Evolutionary conservation across 2,888 invertebrate species (phyloP).

Genomic region (Meiosimyza platycephala): DNA sequence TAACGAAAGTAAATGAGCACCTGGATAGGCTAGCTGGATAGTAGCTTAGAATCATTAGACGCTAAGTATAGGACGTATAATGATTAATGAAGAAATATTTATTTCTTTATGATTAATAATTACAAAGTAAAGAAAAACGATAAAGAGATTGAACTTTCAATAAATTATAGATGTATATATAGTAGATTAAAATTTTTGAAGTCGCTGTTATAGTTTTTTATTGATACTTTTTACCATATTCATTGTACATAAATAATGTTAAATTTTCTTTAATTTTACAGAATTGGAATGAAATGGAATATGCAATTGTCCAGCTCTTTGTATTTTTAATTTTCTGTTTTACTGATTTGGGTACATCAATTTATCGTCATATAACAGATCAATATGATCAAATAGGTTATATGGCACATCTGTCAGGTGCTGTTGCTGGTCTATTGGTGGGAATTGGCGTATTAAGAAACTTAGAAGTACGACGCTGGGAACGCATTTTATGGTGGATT

Average conservation of each 20-base stretch:
- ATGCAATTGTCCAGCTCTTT: slow-evolving; percentile 84
- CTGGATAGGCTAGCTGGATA: too few species aligned
- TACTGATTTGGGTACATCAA: slow-evolving; percentile 89
- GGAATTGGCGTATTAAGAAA: slow-evolving; percentile 88
- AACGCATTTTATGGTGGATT: slow-evolving; percentile 84
- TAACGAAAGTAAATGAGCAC: too few species aligned
- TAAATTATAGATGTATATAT: too few species aligned
- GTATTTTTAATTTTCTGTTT: slow-evolving; percentile 84
- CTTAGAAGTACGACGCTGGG: slow-evolving; percentile 83
- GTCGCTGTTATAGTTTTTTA: background rate
- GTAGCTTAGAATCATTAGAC: too few species aligned
- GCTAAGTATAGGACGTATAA: too few species aligned
- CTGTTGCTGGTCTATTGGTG: slow-evolving; percentile 83
- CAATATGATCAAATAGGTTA: slow-evolving; percentile 87
- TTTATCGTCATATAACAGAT: slow-evolving; percentile 85
- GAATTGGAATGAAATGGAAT: slow-evolving; percentile 99
- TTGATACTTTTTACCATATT: background rate
- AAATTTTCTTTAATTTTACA: slow-evolving; percentile 64
- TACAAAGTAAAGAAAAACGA: too few species aligned
- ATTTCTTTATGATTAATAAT: too few species aligned
- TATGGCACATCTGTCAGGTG: slow-evolving; percentile 93
- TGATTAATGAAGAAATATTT: too few species aligned
- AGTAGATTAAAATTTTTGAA: too few species aligned
- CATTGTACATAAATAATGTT: background rate
- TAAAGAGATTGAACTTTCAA: too few species aligned